Evolutionary conservation across 2,113 vertebrate species (phyloP).

Genomic region (Prochilodus magdalenae): DNA sequence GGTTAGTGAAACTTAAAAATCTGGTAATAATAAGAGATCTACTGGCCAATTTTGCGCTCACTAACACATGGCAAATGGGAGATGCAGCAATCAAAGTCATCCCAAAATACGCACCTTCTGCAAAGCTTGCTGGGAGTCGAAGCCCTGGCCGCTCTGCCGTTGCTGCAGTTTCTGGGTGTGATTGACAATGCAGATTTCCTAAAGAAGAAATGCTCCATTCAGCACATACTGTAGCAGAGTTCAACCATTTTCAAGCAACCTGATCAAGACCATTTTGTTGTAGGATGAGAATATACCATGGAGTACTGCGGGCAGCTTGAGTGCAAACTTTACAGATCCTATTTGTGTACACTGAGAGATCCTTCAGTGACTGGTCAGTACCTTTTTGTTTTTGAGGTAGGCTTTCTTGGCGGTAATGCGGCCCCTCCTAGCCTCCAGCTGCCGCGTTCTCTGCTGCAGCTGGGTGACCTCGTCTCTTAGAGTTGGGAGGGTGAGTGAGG

Average conservation of each 20-base stretch:
- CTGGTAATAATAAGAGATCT: not conserved
- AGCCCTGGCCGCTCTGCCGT: constrained; percentile 74
- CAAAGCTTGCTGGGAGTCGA: constrained; percentile 72
- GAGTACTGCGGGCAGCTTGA: not conserved
- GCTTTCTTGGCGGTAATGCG: constrained; percentile 97
- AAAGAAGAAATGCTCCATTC: constrained; percentile 5
- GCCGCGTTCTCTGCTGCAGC: constrained; percentile 90
- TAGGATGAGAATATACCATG: too few relatives aligned
- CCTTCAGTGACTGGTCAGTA: constrained; percentile 48
- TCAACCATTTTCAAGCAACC: not conserved
- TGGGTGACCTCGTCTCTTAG: constrained; percentile 85
- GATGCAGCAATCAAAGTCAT: not conserved
- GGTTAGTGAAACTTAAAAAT: not conserved
- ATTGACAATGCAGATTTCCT: constrained; percentile 96
- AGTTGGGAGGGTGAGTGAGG: constrained; percentile 71
- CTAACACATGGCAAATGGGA: not conserved
- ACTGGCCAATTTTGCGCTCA: not conserved
- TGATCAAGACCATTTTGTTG: not conserved
- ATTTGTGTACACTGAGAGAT: too few relatives aligned
- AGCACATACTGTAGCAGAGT: not conserved
- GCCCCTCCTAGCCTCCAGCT: constrained; percentile 92
- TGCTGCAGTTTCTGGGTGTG: constrained; percentile 91
- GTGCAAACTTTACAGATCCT: too few relatives aligned
- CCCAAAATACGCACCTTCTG: constrained; percentile 74
- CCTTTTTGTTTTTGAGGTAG: constrained; percentile 99